A percentile compares a stretch with the other conserved stretches of the same genome.
These are phyloP conservation scores for Columba janthina DNA, from an alignment of 2,113 vertebrate genomes.

Conservation along the genomic window DNA sequence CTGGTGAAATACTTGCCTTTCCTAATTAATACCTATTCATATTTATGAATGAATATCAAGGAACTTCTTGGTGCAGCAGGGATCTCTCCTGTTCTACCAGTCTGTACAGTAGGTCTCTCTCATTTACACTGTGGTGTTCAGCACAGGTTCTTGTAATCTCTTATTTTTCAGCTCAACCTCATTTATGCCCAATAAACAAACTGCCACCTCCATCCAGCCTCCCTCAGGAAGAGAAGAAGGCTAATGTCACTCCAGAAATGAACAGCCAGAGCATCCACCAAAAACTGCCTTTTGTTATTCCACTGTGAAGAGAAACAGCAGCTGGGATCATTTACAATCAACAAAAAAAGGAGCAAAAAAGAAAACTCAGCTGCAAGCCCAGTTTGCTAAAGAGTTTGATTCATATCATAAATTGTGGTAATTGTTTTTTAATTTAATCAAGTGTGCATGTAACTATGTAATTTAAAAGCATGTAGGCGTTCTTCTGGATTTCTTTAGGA, in stretches of 20 bases:
- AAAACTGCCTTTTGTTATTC: not conserved
- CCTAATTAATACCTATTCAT: not conserved
- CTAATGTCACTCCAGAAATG: not conserved
- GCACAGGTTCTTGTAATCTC: not conserved
- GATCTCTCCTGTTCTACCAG: not conserved
- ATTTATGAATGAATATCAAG: not conserved
- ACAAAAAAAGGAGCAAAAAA: not conserved
- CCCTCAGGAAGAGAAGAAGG: not conserved
- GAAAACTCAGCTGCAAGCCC: not conserved
- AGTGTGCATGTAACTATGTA: not conserved
- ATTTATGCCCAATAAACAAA: not conserved
- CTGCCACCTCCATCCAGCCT: not conserved
- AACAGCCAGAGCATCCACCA: not conserved
- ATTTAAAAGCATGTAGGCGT: not conserved
- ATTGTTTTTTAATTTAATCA: conserved; percentile 41
- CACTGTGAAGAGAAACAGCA: not conserved
- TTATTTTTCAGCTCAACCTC: not conserved
- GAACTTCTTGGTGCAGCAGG: not conserved
- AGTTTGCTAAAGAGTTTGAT: not conserved
- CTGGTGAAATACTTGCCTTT: not conserved
- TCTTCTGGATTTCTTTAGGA: conserved; percentile 13
- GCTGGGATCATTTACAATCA: not conserved
- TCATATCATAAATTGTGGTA: not conserved
- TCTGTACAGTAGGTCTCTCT: not conserved
- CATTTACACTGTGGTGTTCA: not conserved